phyloP scores from a whole-genome alignment of 2,113 vertebrate species.

The Monarcha castaneiventris region DNA sequence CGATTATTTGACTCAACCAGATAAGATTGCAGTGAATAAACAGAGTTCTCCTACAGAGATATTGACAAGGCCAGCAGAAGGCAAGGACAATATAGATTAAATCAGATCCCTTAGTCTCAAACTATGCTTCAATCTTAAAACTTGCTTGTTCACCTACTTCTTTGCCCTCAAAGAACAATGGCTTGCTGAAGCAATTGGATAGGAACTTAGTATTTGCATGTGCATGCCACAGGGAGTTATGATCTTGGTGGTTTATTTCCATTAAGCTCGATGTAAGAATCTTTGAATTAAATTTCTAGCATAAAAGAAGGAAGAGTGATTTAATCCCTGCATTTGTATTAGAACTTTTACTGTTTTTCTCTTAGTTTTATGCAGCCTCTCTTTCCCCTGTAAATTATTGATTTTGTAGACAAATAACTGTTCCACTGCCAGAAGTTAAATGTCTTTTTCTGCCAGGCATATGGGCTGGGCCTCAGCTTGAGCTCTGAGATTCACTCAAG shows the following conservation, averaged over 20 bases:
- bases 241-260: neutral
- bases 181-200: neutral
- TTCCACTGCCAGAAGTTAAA: conserved; percentile 24
- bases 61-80: neutral
- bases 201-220: neutral
- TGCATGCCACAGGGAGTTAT: neutral
- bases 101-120: neutral
- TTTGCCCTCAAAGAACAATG: neutral
- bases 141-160: neutral
- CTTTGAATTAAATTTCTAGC: neutral
- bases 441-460: conserved; percentile 6
- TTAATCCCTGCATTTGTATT: conserved; percentile 6
- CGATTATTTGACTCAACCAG: neutral
- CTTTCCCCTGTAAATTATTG: conserved; percentile 37
- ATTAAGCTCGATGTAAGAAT: neutral
- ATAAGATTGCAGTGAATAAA: neutral
- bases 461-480: conserved; percentile 3
- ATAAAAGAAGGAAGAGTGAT: neutral
- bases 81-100: neutral
- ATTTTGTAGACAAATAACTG: conserved; percentile 42
- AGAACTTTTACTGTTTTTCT: neutral
- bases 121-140: neutral
- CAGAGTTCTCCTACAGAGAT: neutral
- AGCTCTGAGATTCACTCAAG: conserved; percentile 14
- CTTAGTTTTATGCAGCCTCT: neutral